Evolutionary conservation across 2,113 vertebrate genomes (phyloP).

Genomic region (Dasyurus viverrinus): DNA sequence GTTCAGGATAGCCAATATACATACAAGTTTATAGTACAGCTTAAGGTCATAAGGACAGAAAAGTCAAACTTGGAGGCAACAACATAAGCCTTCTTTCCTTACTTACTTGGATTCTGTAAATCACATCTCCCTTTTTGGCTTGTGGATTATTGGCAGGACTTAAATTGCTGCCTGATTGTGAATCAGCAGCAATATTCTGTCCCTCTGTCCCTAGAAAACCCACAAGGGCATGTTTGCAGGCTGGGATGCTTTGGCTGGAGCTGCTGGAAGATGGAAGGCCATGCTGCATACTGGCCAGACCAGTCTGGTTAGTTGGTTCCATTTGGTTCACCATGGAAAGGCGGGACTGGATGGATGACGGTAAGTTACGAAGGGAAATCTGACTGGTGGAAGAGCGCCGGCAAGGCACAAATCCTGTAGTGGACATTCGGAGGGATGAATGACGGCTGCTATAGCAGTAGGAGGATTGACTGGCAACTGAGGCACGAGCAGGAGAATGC

Average conservation of each 20-base stretch:
- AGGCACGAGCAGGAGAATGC: conserved; percentile 97
- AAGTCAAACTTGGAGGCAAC: not conserved
- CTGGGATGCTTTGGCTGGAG: conserved; percentile 98
- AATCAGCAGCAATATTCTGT: conserved; percentile 81
- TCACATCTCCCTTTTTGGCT: conserved; percentile 94
- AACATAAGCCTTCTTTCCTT: not conserved
- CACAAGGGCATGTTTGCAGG: conserved; percentile 95
- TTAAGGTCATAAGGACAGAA: not conserved
- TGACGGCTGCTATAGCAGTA: conserved; percentile 97
- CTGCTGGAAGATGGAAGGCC: conserved; percentile 93
- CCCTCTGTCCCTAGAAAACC: conserved; percentile 94
- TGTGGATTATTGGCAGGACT: conserved; percentile 89
- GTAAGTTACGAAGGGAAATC: conserved; percentile 95
- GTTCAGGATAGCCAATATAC: not conserved
- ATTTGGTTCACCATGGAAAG: conserved; percentile 89
- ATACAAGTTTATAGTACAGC: not conserved
- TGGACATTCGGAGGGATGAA: conserved; percentile 95
- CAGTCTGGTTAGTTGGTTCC: conserved; percentile 86
- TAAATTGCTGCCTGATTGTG: conserved; percentile 85
- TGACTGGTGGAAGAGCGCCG: conserved; percentile 98
- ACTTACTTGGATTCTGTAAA: conserved; percentile 97
- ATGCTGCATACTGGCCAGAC: conserved; percentile 80
- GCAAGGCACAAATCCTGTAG: conserved; percentile 94
- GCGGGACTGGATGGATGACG: conserved; percentile 96
- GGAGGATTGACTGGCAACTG: conserved; percentile 95